Base-by-base conservation (phyloP, 2,113 vertebrate genomes). In the Bos indicus region DNA sequence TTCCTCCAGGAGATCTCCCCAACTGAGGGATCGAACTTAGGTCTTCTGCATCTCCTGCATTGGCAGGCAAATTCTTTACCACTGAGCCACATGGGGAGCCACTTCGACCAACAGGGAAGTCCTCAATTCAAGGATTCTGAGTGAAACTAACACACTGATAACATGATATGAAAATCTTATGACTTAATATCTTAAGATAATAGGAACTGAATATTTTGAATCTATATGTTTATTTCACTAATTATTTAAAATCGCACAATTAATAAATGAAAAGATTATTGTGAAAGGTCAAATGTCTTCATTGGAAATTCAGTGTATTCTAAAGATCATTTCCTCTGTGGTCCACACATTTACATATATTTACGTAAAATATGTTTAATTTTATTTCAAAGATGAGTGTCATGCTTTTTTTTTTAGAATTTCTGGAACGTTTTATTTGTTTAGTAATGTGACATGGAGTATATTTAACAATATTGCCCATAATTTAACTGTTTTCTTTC, bases 11-110 rank as follows among this genome's bases (percentile, higher is more conserved):
- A 67, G 30, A n/a, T n/a, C 33, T n/a, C 6, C 62, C 33, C 7
- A 1, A 19, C 30, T 0, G 0, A 17, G 15, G 16, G 16, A n/a
- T n/a, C 2, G 16, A 67, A 17, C 30, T 30, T 16, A 33, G 60
- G 14, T 33, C 30, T 33, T 3, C 60, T 64, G 30, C 28, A 64
- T 64, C 30, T 48, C 48, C 48, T 48, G 48, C 48, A 48, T 48
- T 48, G 62, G 7, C 8, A n/a, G 62, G 62, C 15, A 67, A 67
- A 9, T 67, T n/a, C 7, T 67, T 33, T 67, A 62, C 28, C 60
- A 62, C 60, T 62, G 60, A 62, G 60, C 6, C 60, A 30, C 5
- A 28, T 62, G 28, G 28, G 60, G 13, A 62, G 28, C 60, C 28
- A 2, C 28, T 62, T 15, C 30, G 28, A 62, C 28, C 6, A 62